Evolutionary conservation across 1,140 invertebrate species (phyloP).

Genomic region (Caenorhabditis remanei): DNA sequence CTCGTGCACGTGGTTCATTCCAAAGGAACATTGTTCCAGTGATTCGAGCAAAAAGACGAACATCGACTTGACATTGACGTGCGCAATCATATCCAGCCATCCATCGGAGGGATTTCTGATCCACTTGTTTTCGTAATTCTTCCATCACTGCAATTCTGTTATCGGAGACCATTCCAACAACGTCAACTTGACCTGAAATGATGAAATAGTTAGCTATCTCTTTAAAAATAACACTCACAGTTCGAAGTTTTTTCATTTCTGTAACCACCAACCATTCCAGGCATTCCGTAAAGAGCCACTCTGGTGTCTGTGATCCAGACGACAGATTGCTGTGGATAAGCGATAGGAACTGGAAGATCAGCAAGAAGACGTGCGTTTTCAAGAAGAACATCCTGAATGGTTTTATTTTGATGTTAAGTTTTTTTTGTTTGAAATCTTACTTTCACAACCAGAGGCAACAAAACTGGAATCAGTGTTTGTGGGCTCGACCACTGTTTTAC

Average conservation of each 20-base stretch:
- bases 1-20: conserved; percentile 67
- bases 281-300: not conserved
- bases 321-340: not conserved
- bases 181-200: not conserved
- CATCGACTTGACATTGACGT: conserved; percentile 45
- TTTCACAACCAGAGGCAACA: conserved; percentile 11
- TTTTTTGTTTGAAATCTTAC: not conserved
- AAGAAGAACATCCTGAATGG: conserved; percentile 34
- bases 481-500: conserved; percentile 13
- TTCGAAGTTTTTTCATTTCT: not conserved
- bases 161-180: not conserved
- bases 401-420: not conserved
- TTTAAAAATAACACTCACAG: not conserved
- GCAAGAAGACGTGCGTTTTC: conserved; percentile 21
- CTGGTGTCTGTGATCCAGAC: not conserved
- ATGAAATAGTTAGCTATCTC: too few relatives aligned
- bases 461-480: not conserved
- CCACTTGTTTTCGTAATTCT: not conserved
- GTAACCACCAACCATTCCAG: not conserved
- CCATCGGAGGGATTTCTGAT: not conserved
- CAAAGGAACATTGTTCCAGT: conserved; percentile 86
- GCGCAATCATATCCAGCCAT: conserved; percentile 32
- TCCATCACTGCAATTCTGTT: conserved; percentile 1
- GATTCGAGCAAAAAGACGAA: conserved; percentile 85
- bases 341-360: not conserved